A percentile compares a stretch with the other conserved stretches of the same genome.
phyloP scores from a whole-genome alignment of 2,113 vertebrate species.

The Sciurus niger region DNA sequence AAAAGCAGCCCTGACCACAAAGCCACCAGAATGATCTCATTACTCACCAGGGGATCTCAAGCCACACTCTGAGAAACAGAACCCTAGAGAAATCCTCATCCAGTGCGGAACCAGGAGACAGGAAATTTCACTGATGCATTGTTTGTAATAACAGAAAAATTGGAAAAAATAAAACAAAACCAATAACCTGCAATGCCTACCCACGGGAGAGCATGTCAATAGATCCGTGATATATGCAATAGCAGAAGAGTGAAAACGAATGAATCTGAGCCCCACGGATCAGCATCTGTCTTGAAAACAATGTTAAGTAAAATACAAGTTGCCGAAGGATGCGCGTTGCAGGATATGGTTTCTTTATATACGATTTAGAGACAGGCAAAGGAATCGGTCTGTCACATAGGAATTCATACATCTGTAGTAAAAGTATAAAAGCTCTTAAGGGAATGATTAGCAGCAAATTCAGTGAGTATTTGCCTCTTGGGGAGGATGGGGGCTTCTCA shows the following conservation, averaged over 20 bases:
- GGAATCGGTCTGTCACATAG: neutral
- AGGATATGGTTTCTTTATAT: neutral
- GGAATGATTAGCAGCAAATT: neutral
- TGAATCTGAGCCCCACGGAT: neutral
- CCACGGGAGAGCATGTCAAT: neutral
- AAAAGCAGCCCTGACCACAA: conserved; percentile 18
- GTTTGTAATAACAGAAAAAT: conserved; percentile 53
- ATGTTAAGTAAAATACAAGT: neutral
- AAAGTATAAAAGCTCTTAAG: conserved; percentile 6
- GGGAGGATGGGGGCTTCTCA: neutral
- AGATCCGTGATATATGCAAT: neutral
- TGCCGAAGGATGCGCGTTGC: neutral
- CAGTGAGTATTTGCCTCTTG: neutral
- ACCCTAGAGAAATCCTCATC: conserved; percentile 16
- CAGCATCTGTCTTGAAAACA: neutral
- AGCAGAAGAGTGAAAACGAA: neutral
- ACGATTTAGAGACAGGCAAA: neutral
- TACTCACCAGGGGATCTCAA: conserved; percentile 28
- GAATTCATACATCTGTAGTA: neutral
- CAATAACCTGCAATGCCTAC: neutral
- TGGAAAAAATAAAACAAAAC: neutral
- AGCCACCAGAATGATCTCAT: conserved; percentile 45
- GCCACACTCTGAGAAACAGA: conserved; percentile 19
- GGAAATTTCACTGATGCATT: neutral
- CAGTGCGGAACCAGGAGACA: neutral